Percentiles rank a stretch among this genome's conserved stretches.
These are phyloP conservation scores for Oreochromis spilurus DNA, from an alignment of 2,113 vertebrate species.

Conservation along the genomic window DNA sequence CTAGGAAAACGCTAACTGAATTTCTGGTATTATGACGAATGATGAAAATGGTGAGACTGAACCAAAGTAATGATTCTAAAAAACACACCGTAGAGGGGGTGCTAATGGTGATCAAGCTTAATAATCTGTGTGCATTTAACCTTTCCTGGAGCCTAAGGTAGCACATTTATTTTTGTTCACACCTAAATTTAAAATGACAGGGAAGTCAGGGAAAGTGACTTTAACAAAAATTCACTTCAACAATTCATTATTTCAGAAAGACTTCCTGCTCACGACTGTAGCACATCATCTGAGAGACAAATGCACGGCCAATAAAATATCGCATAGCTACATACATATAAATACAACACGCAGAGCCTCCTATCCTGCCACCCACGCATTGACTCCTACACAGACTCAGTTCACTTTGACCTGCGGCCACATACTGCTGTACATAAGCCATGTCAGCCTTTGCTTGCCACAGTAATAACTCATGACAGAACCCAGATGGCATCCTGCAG, in stretches of 20 bases:
- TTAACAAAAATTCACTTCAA: not conserved
- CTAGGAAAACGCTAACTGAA: not conserved
- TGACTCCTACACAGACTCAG: not conserved
- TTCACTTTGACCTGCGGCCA: constrained; percentile 10
- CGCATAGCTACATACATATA: not conserved
- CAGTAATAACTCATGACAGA: constrained; percentile 60
- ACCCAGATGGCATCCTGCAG: constrained; percentile 61
- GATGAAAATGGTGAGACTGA: not conserved
- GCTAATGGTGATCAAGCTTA: not conserved
- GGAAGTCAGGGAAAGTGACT: not conserved
- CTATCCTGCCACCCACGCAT: not conserved
- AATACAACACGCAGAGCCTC: not conserved
- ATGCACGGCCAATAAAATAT: not conserved
- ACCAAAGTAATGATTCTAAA: not conserved
- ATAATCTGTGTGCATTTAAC: not conserved
- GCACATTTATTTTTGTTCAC: not conserved
- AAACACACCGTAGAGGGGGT: not conserved
- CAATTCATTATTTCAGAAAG: not conserved
- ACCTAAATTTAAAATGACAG: not conserved
- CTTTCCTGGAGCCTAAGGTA: not conserved
- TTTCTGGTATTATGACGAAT: not conserved
- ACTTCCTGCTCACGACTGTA: not conserved
- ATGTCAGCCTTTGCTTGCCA: constrained; percentile 17
- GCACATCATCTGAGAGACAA: not conserved
- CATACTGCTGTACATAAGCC: constrained; percentile 28